phyloP scores from a whole-genome alignment of 2,797 vertebrate genomes.

The Tragopan temminckii region DNA sequence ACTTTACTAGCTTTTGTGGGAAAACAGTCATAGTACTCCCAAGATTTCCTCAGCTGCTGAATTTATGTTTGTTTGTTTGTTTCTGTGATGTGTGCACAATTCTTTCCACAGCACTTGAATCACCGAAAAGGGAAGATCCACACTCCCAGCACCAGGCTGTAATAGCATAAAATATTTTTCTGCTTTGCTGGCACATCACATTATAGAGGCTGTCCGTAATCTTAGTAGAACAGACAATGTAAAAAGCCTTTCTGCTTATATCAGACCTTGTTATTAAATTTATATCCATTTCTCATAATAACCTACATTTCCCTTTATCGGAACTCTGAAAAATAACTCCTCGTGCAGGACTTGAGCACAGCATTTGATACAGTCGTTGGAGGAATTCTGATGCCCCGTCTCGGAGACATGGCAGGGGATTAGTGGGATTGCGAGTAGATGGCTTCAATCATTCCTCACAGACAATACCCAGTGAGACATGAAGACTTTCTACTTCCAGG shows the following conservation, averaged over 20 bases:
- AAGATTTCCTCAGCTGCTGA: conserved; percentile 53
- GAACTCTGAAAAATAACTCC: conserved; percentile 67
- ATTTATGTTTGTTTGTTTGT: conserved; percentile 56
- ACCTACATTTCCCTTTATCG: conserved; percentile 62
- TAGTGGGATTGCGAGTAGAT: conserved; percentile 55
- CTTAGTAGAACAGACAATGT: conserved; percentile 74
- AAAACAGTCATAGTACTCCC: background rate
- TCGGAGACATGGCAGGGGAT: conserved; percentile 40
- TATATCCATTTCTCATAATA: conserved; percentile 75
- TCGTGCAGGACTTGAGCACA: conserved; percentile 4
- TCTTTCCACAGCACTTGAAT: conserved; percentile 50
- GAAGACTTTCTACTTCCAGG: conserved; percentile 52
- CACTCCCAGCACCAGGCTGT: conserved; percentile 2
- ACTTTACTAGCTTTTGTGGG: conserved; percentile 12
- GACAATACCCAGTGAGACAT: conserved; percentile 52
- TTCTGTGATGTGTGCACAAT: conserved; percentile 68
- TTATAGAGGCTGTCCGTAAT: conserved; percentile 67
- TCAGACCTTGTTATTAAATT: conserved; percentile 77
- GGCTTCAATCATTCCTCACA: conserved; percentile 63
- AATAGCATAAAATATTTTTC: conserved; percentile 67
- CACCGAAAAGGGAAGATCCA: conserved; percentile 55
- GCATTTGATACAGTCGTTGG: conserved; percentile 47
- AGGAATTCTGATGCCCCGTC: conserved; percentile 64
- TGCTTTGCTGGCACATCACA: conserved; percentile 69
- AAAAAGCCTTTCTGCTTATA: conserved; percentile 67